A percentile compares a stretch with the other conserved stretches of the same genome.
These are phyloP conservation scores for Leptogaster cylindrica DNA, from an alignment of 2,888 invertebrate species.

Conservation along the genomic window DNA sequence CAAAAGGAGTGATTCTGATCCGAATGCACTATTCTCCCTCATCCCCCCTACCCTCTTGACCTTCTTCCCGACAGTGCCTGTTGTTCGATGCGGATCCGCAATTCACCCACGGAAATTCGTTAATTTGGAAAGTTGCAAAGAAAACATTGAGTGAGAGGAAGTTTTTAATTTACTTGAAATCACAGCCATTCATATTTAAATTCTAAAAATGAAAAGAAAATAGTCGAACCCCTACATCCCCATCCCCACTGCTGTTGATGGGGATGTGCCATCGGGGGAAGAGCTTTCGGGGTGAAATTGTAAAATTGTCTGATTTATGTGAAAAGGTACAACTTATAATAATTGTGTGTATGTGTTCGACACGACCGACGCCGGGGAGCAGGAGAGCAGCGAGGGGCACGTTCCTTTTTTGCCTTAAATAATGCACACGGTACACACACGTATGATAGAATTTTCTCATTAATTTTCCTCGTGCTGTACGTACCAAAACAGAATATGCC, in stretches of 20 bases:
- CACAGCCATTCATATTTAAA: slow-evolving; percentile 38
- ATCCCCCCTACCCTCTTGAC: not conserved
- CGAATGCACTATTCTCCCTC: too few species aligned
- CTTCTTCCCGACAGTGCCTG: not conserved
- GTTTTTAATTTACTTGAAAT: slow-evolving; percentile 38
- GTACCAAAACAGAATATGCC: slow-evolving; percentile 30
- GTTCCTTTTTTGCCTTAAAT: slow-evolving; percentile 28
- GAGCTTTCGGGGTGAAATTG: slow-evolving; percentile 26
- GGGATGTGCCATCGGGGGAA: not conserved
- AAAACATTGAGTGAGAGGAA: slow-evolving; percentile 34
- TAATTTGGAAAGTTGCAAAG: slow-evolving; percentile 32
- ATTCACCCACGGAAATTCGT: slow-evolving; percentile 22
- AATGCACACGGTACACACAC: slow-evolving; percentile 27
- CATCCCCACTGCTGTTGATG: not conserved
- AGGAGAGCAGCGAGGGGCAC: not conserved
- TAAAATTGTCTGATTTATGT: slow-evolving; percentile 39
- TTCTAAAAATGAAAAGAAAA: slow-evolving; percentile 36
- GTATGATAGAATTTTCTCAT: slow-evolving; percentile 47
- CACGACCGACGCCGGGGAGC: not conserved
- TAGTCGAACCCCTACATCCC: slow-evolving; percentile 1
- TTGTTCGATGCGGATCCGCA: not conserved
- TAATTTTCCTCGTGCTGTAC: slow-evolving; percentile 45
- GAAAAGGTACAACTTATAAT: slow-evolving; percentile 33
- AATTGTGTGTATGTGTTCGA: slow-evolving; percentile 14
- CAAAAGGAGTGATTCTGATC: not conserved